A percentile compares a stretch with the other conserved stretches of the same genome.
Conservation (phyloP, 2,113 vertebrate genomes). For the Choloepus hoffmanni region DNA sequence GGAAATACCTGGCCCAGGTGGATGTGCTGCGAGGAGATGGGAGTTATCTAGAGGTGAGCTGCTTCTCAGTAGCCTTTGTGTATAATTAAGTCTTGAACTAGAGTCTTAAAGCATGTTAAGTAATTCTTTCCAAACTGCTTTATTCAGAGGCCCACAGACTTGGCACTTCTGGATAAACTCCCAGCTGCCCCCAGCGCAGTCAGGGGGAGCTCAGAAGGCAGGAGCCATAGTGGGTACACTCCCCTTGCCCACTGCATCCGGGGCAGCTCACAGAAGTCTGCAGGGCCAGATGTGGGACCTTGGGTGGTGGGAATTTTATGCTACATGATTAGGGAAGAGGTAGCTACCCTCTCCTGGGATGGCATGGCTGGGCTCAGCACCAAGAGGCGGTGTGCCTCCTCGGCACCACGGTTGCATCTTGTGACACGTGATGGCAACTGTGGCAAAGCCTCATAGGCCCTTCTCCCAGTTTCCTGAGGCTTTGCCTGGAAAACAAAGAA, state of each 20-base stretch:
- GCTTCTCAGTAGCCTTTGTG: neutral
- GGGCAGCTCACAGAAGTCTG: neutral
- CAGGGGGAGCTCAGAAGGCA: accelerated
- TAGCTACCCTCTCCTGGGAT: neutral
- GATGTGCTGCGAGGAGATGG: slow-evolving; percentile 49
- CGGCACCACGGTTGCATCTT: neutral
- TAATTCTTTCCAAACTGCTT: neutral
- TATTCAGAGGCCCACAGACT: accelerated
- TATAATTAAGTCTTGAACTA: accelerated
- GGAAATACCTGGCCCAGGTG: slow-evolving; percentile 73
- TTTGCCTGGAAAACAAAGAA: neutral
- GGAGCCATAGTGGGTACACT: too few species aligned
- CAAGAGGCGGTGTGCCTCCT: neutral
- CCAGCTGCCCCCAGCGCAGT: accelerated
- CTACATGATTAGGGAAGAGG: neutral
- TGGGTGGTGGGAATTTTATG: neutral
- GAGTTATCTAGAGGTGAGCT: slow-evolving; percentile 1
- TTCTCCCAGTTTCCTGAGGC: neutral
- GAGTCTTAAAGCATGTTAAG: neutral
- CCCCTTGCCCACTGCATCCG: neutral
- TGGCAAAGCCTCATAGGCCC: neutral
- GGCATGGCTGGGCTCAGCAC: too few species aligned
- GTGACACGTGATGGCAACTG: too few species aligned
- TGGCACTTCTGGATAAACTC: neutral
- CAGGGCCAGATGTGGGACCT: neutral